Evolutionary conservation across 2,888 invertebrate species (phyloP).

Genomic region (Andrena camellia): DNA sequence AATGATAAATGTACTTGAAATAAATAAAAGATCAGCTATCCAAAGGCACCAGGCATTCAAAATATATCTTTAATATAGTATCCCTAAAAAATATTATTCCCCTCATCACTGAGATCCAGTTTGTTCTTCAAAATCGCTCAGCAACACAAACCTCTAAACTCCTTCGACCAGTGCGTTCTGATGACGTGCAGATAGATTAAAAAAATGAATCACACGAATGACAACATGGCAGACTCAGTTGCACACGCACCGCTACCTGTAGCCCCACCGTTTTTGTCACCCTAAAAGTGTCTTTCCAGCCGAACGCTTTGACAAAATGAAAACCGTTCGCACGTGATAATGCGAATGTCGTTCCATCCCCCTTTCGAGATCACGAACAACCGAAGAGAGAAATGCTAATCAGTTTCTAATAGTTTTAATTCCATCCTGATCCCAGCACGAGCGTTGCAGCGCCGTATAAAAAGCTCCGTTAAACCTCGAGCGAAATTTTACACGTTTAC

Average conservation of each 20-base stretch:
- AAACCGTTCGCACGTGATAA: constrained; percentile 67
- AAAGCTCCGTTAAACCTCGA: not conserved
- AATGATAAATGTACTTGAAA: not conserved
- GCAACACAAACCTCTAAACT: not conserved
- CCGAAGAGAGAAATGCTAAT: constrained; percentile 72
- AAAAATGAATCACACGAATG: constrained; percentile 39
- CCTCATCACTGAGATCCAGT: not conserved
- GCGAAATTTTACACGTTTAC: not conserved
- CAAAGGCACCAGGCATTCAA: not conserved
- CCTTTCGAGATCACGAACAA: constrained; percentile 66
- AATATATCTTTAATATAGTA: not conserved
- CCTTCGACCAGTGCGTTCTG: not conserved
- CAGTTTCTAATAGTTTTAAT: constrained; percentile 72
- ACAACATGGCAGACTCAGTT: constrained; percentile 22
- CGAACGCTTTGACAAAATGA: constrained; percentile 81
- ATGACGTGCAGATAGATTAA: too few relatives aligned
- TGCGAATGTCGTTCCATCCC: constrained; percentile 60
- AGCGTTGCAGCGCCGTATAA: not conserved
- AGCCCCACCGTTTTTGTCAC: constrained; percentile 63
- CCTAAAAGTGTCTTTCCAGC: constrained; percentile 79
- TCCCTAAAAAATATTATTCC: not conserved
- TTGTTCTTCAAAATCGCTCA: not conserved
- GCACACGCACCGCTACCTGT: constrained; percentile 63
- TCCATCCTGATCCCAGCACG: not conserved
- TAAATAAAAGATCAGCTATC: too few relatives aligned